Evolutionary conservation across 2,113 vertebrate genomes (phyloP).

Genomic region (Piaya cayana): DNA sequence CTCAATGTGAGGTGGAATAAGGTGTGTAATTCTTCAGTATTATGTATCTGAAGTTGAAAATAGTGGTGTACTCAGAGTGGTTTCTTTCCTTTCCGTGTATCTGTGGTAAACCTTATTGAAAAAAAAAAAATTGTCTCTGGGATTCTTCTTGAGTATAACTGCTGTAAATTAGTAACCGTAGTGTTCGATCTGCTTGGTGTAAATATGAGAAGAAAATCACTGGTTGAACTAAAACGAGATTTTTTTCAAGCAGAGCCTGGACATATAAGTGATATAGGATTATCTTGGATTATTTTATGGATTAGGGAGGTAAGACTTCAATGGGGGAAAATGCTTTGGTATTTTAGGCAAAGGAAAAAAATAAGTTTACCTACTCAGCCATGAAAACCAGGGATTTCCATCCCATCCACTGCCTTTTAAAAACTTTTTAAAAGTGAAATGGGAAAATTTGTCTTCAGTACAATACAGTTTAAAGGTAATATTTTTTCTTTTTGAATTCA

Average conservation of each 20-base stretch:
- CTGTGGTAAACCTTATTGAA: background rate
- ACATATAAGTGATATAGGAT: background rate
- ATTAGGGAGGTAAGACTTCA: background rate
- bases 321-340: background rate
- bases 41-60: background rate
- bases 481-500: background rate
- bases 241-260: background rate
- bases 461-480: background rate
- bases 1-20: conserved; percentile 89
- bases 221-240: background rate
- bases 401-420: background rate
- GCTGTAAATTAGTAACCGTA: background rate
- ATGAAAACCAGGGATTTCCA: background rate
- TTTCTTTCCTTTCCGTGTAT: background rate
- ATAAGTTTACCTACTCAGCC: background rate
- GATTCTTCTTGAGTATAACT: background rate
- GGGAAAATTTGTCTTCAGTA: background rate
- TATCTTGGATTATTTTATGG: background rate
- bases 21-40: conserved; percentile 64
- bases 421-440: background rate
- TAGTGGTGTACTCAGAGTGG: background rate
- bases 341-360: background rate
- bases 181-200: background rate
- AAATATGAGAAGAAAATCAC: background rate
- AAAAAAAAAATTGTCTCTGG: background rate